phyloP scores from a whole-genome alignment of 1,140 invertebrate genomes.

The Drosophila aff. region DNA sequence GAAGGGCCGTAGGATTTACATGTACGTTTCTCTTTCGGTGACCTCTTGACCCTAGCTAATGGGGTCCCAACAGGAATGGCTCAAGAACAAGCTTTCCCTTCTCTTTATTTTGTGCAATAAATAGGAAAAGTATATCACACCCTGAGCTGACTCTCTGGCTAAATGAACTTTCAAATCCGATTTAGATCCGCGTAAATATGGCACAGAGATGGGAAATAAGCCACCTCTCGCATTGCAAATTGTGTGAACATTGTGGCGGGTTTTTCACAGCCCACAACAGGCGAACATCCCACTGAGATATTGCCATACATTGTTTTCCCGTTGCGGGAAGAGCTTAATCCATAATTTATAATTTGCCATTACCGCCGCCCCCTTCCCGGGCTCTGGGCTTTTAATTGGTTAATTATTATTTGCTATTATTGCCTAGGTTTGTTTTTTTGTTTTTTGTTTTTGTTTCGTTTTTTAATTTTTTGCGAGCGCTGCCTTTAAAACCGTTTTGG shows the following conservation, averaged over 20 bases:
- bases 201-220: slow-evolving; percentile 17
- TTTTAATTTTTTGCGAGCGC: not conserved
- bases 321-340: slow-evolving; percentile 53
- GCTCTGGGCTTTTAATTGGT: slow-evolving; percentile 64
- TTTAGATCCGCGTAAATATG: slow-evolving; percentile 7
- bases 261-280: slow-evolving; percentile 44
- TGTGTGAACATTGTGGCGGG: slow-evolving; percentile 64
- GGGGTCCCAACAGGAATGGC: not conserved
- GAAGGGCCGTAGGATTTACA: slow-evolving; percentile 30
- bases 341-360: slow-evolving; percentile 72
- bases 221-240: slow-evolving; percentile 59
- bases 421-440: slow-evolving; percentile 1
- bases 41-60: slow-evolving; percentile 48
- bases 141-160: not conserved
- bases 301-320: slow-evolving; percentile 45
- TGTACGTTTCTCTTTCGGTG: slow-evolving; percentile 16
- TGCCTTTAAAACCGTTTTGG: slow-evolving; percentile 25
- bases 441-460: not conserved
- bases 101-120: not conserved
- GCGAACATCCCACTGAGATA: slow-evolving; percentile 12
- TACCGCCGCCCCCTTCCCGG: slow-evolving; percentile 19
- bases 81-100: not conserved
- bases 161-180: slow-evolving; percentile 21
- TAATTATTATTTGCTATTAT: slow-evolving; percentile 67
- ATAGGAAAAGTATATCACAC: no score